Evolutionary conservation across 2,797 vertebrate species (phyloP).

Genomic region (Neoniphon sammara): DNA sequence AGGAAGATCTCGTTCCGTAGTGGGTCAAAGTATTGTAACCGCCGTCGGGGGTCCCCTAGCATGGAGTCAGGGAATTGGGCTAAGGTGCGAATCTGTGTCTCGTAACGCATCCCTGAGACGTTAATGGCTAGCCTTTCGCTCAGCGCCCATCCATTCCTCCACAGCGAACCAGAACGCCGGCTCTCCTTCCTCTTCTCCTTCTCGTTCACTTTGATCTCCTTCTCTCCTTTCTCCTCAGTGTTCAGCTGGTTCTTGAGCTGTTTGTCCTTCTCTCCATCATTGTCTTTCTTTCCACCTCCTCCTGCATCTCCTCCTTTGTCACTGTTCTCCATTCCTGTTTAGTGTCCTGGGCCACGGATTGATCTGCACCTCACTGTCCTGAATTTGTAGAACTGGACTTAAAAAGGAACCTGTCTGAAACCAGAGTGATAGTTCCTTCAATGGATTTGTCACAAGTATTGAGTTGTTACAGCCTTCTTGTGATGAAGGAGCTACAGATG

Average conservation of each 20-base stretch:
- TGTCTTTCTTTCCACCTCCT: conserved; percentile 48
- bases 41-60: conserved; percentile 87
- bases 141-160: conserved; percentile 74
- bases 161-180: conserved; percentile 65
- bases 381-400: conserved; percentile 20
- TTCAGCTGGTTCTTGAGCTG: conserved; percentile 73
- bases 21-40: conserved; percentile 88
- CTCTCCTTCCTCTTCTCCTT: conserved; percentile 72
- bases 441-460: conserved; percentile 15
- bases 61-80: conserved; percentile 90
- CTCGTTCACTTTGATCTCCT: conserved; percentile 67
- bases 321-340: conserved; percentile 70
- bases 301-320: conserved; percentile 60
- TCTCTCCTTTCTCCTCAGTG: conserved; percentile 75
- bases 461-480: conserved; percentile 9
- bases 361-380: conserved; percentile 32
- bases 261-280: conserved; percentile 68
- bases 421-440: conserved; percentile 55
- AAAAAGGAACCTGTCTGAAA: conserved; percentile 57
- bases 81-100: conserved; percentile 89
- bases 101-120: conserved; percentile 91
- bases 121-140: conserved; percentile 89
- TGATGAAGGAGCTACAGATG: background rate
- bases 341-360: conserved; percentile 31
- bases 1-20: conserved; percentile 90